Evolutionary conservation across 2,113 vertebrate species (phyloP).

Genomic region (Trogon melanurus): DNA sequence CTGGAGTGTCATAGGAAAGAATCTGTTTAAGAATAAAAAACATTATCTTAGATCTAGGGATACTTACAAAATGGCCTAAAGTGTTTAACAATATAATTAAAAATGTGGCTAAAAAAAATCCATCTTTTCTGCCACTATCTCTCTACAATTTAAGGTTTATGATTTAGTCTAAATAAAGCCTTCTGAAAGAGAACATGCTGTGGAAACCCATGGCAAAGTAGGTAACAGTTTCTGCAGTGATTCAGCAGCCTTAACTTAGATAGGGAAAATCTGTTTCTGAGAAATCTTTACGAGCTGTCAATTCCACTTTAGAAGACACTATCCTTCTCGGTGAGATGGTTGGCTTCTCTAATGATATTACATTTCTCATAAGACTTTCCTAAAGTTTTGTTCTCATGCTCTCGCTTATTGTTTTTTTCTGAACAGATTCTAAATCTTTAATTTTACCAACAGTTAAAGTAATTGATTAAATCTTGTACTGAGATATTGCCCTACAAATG

Average conservation of each 20-base stretch:
- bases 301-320: constrained; percentile 19
- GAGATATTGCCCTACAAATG: neutral
- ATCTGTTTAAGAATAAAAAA: neutral
- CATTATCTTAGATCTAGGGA: neutral
- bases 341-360: neutral
- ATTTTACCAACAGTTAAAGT: neutral
- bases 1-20: neutral
- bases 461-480: neutral
- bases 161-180: neutral
- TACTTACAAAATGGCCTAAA: neutral
- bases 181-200: neutral
- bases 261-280: neutral
- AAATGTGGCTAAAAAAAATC: neutral
- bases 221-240: neutral
- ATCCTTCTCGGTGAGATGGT: neutral
- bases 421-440: neutral
- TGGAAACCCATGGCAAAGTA: neutral
- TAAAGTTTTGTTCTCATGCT: neutral
- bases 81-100: neutral
- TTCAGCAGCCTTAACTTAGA: neutral
- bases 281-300: constrained; percentile 8
- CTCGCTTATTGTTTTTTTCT: neutral
- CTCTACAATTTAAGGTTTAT: neutral
- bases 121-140: rapidly evolving
- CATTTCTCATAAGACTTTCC: neutral